These are phyloP conservation scores for Helicoverpa assulta DNA, from an alignment of 2,888 invertebrate genomes.

Conservation along the genomic window DNA sequence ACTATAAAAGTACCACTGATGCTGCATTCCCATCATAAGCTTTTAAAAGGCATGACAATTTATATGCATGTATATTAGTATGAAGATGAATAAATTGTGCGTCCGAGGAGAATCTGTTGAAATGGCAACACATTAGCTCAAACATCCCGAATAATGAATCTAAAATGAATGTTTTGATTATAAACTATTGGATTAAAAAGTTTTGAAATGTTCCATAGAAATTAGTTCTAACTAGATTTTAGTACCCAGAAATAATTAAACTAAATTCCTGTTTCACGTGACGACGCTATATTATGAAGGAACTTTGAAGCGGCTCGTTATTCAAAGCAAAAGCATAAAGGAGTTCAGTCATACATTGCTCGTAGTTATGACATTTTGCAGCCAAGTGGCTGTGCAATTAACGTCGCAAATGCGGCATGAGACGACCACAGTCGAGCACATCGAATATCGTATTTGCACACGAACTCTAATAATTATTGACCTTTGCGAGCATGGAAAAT, in stretches of 20 bases:
- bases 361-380: constrained; percentile 51
- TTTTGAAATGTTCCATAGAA: constrained; percentile 12
- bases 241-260: constrained; percentile 29
- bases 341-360: constrained; percentile 35
- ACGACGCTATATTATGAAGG: constrained; percentile 28
- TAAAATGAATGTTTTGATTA: background rate
- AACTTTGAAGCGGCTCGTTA: constrained; percentile 38
- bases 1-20: background rate
- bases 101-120: background rate
- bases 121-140: background rate
- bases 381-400: constrained; percentile 46
- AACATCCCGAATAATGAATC: background rate
- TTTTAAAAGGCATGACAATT: background rate
- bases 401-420: constrained; percentile 36
- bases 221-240: constrained; percentile 25
- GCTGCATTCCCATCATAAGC: background rate
- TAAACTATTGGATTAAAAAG: background rate
- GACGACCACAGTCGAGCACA: constrained; percentile 21
- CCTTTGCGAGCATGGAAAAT: constrained; percentile 25
- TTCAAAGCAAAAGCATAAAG: constrained; percentile 41
- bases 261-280: constrained; percentile 31
- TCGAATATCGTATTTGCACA: constrained; percentile 41
- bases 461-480: constrained; percentile 31
- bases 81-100: background rate
- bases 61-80: background rate